These are phyloP conservation scores for Excalfactoria chinensis DNA, from an alignment of 2,113 vertebrate species.

Conservation along the genomic window DNA sequence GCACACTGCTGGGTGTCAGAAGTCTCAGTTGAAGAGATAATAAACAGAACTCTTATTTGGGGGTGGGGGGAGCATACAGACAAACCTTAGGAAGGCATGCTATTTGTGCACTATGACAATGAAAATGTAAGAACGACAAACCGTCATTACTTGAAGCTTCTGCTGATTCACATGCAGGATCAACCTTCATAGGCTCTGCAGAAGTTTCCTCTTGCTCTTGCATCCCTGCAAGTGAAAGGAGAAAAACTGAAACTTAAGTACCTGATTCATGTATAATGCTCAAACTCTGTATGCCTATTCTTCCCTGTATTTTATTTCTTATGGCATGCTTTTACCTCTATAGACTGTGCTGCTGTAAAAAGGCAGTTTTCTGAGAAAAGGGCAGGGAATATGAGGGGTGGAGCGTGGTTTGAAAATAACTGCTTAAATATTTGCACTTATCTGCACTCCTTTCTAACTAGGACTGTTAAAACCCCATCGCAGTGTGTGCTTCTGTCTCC, in stretches of 20 bases:
- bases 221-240: conserved; percentile 28
- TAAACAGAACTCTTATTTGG: not conserved
- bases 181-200: conserved; percentile 46
- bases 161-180: conserved; percentile 47
- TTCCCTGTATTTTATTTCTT: not conserved
- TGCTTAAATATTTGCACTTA: not conserved
- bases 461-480: not conserved
- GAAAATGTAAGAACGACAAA: conserved; percentile 40
- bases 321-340: conserved; percentile 1
- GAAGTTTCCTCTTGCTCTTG: conserved; percentile 40
- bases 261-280: conserved; percentile 29
- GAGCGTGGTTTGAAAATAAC: not conserved
- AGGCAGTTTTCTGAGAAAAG: not conserved
- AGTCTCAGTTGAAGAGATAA: not conserved
- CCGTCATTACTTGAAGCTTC: conserved; percentile 67
- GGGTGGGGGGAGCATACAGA: not conserved
- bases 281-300: not conserved
- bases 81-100: not conserved
- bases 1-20: not conserved
- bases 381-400: not conserved
- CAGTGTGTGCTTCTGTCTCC: not conserved
- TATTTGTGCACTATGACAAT: not conserved
- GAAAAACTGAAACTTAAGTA: conserved; percentile 11
- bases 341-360: not conserved
- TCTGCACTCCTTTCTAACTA: not conserved